Evolutionary conservation across 2,113 vertebrate genomes (phyloP).

Genomic region (Crotalus tigris): DNA sequence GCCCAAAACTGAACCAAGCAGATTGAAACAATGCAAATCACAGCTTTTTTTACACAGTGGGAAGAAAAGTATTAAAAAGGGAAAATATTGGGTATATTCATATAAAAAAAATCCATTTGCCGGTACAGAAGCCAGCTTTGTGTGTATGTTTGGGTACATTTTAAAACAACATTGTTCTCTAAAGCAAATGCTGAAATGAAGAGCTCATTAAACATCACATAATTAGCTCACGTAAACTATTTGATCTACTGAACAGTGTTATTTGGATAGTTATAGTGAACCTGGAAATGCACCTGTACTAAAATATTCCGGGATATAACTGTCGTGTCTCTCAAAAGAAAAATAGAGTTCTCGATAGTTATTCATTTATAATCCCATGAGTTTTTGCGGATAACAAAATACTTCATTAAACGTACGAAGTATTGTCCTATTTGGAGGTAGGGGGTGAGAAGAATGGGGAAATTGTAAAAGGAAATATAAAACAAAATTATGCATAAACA

Average conservation of each 20-base stretch:
- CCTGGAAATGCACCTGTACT: not conserved
- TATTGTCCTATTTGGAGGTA: not conserved
- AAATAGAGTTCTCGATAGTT: not conserved
- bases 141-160: not conserved
- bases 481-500: not conserved
- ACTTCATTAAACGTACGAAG: not conserved
- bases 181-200: not conserved
- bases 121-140: not conserved
- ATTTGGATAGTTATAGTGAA: not conserved
- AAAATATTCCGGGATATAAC: not conserved
- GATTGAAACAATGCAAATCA: not conserved
- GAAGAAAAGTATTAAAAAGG: not conserved
- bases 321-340: not conserved
- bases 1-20: not conserved
- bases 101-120: slow-evolving; percentile 15
- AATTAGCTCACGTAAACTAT: not conserved
- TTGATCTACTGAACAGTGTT: not conserved
- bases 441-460: not conserved
- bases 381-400: not conserved
- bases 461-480: not conserved
- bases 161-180: not conserved
- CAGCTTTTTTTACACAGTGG: not conserved
- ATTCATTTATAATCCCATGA: not conserved
- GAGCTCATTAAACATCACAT: not conserved
- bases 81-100: slow-evolving; percentile 24